Base-by-base conservation (phyloP, 92 coral and sea anemone species). In the Actinostola sp. region DNA sequence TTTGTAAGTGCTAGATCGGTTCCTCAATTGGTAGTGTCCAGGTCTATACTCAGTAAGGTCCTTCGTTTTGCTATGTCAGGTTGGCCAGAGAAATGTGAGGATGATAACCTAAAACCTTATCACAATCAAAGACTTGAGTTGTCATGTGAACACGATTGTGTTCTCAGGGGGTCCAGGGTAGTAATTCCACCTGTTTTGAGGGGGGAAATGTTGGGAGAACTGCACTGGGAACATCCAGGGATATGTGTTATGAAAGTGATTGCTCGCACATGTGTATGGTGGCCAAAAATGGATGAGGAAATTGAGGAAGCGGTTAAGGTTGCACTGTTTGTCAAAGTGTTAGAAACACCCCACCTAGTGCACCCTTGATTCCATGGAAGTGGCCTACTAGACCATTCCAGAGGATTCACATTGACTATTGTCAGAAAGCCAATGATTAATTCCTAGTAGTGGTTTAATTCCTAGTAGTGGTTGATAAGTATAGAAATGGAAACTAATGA, bases 361-460 rank as follows among this genome's bases (percentile, higher is more conserved):
- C 84, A 61, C 83, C 87, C 1, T 45, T 86, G 49, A 80, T 79
- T 36, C 86, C 90, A 17, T 85, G 89, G 86, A 79, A 78, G 27
- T 84, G 89, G 89, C 75, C 89, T 2, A 57, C 71, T 0, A 57
- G 84, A 56, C 88, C 88, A 24, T 76, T 75, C 25, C 84, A 75
- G 76, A 63, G 88, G 0, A 58, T 86, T 6, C 88, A 86, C 48
- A 49, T 86, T 9, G 88, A 76, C 29, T 81, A 80, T 66, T 72
- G 81, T 67, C 81, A 79, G 36, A 72, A 44, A 55, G 75, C 44
- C 34, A 65, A 21, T 41, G 76, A 80, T 56, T 32, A 79, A 28
- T 75, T 77, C 42, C 55, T 80, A 1, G 77, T 84, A 24, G 50
- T 75, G 64, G 66, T 81, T 33, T n/a, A n/a, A n/a, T n/a, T n/a